Evolutionary conservation across 2,113 vertebrate genomes (phyloP).

Genomic region (Apeltes quadracus): DNA sequence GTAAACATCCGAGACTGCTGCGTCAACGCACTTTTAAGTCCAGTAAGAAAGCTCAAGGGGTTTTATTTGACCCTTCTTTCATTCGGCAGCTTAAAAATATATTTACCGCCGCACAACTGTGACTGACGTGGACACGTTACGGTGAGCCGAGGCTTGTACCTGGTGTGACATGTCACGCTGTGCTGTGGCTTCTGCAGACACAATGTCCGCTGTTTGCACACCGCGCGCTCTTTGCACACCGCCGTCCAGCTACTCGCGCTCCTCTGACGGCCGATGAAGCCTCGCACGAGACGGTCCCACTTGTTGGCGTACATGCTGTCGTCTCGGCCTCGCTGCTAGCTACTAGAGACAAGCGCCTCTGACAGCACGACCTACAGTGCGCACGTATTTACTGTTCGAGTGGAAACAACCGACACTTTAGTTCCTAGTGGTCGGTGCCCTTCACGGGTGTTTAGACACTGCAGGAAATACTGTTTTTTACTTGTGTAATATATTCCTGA

Average conservation of each 20-base stretch:
- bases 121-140: not conserved
- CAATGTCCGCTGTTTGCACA: constrained; percentile 29
- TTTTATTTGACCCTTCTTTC: not conserved
- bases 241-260: constrained; percentile 53
- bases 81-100: not conserved
- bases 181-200: not conserved
- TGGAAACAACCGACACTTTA: constrained; percentile 41
- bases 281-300: constrained; percentile 35
- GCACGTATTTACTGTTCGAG: not conserved
- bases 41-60: not conserved
- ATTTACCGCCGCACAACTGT: not conserved
- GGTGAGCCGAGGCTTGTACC: constrained; percentile 9
- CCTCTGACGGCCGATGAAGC: constrained; percentile 21
- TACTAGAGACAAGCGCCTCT: too few species aligned
- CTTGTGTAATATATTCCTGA: not conserved
- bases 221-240: constrained; percentile 57
- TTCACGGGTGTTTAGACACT: not conserved
- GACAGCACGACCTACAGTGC: not conserved
- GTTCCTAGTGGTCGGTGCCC: constrained; percentile 18
- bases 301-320: constrained; percentile 55
- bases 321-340: too few species aligned
- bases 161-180: not conserved
- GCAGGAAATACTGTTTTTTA: not conserved
- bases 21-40: not conserved
- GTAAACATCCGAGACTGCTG: too few species aligned